Conservation (phyloP, 2,888 invertebrate genomes). For the Biston stratarius region DNA sequence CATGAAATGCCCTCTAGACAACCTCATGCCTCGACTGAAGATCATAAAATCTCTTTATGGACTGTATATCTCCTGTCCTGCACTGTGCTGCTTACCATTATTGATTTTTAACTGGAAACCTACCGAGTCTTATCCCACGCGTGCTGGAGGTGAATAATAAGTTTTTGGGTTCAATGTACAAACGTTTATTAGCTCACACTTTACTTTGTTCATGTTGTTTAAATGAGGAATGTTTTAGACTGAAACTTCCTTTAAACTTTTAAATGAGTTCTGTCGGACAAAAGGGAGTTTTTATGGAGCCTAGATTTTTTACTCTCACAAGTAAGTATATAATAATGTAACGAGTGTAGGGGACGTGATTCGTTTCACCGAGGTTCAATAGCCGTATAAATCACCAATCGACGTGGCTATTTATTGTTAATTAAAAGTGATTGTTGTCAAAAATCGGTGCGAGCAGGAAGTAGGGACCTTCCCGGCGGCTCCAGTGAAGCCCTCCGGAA, state of each 20-base stretch:
- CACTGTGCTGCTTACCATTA: conserved; percentile 12
- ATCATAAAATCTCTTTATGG: conserved; percentile 28
- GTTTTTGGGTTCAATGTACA: conserved; percentile 54
- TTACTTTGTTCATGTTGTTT: conserved; percentile 5
- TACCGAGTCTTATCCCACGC: conserved; percentile 61
- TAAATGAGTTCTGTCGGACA: neutral
- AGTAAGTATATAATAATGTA: neutral
- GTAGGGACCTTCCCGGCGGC: conserved; percentile 78
- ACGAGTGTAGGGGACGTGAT: neutral
- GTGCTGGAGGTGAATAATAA: conserved; percentile 57
- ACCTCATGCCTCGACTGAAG: conserved; percentile 11
- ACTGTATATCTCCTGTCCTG: neutral
- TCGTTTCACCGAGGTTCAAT: conserved; percentile 46
- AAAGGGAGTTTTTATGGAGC: neutral
- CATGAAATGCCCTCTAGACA: conserved; percentile 13
- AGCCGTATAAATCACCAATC: conserved; percentile 59
- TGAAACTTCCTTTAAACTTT: neutral
- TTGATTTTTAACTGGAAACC: conserved; percentile 32
- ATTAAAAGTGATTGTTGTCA: conserved; percentile 74
- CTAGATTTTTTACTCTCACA: neutral
- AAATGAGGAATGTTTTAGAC: neutral
- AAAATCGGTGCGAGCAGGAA: conserved; percentile 80
- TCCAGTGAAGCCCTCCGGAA: conserved; percentile 79
- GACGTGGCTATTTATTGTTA: conserved; percentile 56
- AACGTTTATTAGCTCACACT: neutral